Evolutionary conservation across 1,140 invertebrate genomes (phyloP), one percentile per base, ranked within the genome.

Genomic region (Leptinotarsa undecemlineata): DNA sequence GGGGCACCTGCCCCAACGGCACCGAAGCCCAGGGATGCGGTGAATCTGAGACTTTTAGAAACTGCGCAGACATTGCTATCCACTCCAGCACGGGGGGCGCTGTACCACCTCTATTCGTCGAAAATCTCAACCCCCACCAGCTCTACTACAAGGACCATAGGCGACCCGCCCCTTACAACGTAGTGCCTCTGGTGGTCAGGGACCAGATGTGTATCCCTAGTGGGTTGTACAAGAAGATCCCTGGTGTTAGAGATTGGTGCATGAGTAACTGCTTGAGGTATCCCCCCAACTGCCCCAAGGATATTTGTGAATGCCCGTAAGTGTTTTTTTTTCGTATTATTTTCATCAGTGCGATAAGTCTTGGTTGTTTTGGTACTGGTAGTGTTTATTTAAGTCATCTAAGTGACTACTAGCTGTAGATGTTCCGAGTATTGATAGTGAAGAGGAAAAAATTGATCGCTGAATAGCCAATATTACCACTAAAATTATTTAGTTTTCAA

Each of bases 1-100:
- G n/a, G n/a, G n/a, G n/a, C n/a, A n/a, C n/a, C n/a, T n/a, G n/a
- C n/a, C n/a, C n/a, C n/a, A n/a, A n/a, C n/a, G n/a, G n/a, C n/a
- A n/a, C n/a, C n/a, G n/a, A n/a, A n/a, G n/a, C 91, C 0, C 90
- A 94, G 1, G 95, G 95, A 1, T 96, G 95, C 80, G 95, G 95
- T 20, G 88, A 89, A 72, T 93, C 95, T 62, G 95, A 97, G 86
- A 95, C 93, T 0, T 97, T 96, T 83, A 87, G 93, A 62, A 96
- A 96, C 81, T 96, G 95, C 82, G 95, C 95, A 0, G 95, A 97
- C 82, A 89, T 96, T 60, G 90, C 88, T 48, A 92, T 96, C 66
- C 86, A 92, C 2, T 93, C 93, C 3, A 94, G 90, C 78, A 92
- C 92, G 2, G 91, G 91, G 5, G 92, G 92, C 14, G 84, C 90